phyloP scores from a whole-genome alignment of 2,113 vertebrate species.

The Mustela nigripes region DNA sequence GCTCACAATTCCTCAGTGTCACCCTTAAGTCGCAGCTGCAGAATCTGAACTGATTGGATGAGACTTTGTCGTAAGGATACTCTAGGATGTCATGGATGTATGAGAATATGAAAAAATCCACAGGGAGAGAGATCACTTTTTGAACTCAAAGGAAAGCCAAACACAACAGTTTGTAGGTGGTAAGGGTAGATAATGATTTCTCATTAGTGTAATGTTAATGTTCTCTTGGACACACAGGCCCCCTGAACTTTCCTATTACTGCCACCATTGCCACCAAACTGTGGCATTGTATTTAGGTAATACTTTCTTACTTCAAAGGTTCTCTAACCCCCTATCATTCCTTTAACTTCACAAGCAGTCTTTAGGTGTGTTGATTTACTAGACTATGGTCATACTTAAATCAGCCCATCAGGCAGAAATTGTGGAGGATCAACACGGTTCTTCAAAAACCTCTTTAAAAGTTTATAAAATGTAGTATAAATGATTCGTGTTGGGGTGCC shows the following conservation, averaged over 20 bases:
- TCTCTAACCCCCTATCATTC: neutral
- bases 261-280: neutral
- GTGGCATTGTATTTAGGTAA: neutral
- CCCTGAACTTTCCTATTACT: neutral
- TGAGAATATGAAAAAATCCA: neutral
- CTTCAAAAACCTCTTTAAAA: slow-evolving; percentile 8
- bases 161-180: neutral
- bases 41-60: neutral
- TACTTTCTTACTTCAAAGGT: neutral
- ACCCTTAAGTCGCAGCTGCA: neutral
- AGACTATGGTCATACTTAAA: neutral
- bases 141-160: neutral
- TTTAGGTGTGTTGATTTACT: neutral
- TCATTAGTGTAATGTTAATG: neutral
- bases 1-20: neutral
- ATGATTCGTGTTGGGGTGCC: neutral
- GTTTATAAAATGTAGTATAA: slow-evolving; percentile 1
- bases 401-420: neutral
- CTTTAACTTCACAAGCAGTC: neutral
- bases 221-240: neutral
- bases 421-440: neutral
- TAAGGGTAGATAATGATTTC: neutral
- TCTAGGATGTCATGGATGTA: neutral
- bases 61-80: neutral
- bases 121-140: neutral